Conservation (phyloP, 2,797 vertebrate genomes). For the Manis javanica region DNA sequence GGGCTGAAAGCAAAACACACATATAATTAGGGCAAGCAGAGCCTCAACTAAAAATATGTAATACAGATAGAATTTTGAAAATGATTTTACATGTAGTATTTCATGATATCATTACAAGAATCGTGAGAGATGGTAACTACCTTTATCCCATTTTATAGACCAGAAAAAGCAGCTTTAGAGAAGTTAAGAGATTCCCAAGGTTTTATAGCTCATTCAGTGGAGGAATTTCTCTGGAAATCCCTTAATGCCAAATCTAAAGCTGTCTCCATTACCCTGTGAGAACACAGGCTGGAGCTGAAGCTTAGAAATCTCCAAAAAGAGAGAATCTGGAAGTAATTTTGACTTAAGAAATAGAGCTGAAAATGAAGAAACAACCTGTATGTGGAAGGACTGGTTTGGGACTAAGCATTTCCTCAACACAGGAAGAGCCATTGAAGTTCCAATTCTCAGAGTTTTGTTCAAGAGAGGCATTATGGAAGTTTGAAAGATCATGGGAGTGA, state of each 20-base stretch:
- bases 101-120: not conserved
- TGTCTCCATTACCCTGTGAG: not conserved
- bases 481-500: slow-evolving; percentile 6
- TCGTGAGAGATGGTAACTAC: not conserved
- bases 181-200: not conserved
- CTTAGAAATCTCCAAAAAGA: not conserved
- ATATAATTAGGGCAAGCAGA: not conserved
- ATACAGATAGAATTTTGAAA: not conserved
- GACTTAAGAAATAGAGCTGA: not conserved
- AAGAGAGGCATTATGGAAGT: not conserved
- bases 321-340: not conserved
- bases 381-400: not conserved
- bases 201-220: not conserved
- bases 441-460: not conserved
- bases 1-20: not conserved
- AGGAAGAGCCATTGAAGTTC: not conserved
- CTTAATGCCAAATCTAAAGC: not conserved
- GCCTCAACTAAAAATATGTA: not conserved
- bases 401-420: not conserved
- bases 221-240: not conserved
- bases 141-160: not conserved
- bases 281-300: not conserved
- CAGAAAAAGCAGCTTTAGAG: not conserved
- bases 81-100: not conserved
- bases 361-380: slow-evolving; percentile 41